Conservation (phyloP, 2,888 invertebrate species). For the Drosophila atroscutellata region DNA sequence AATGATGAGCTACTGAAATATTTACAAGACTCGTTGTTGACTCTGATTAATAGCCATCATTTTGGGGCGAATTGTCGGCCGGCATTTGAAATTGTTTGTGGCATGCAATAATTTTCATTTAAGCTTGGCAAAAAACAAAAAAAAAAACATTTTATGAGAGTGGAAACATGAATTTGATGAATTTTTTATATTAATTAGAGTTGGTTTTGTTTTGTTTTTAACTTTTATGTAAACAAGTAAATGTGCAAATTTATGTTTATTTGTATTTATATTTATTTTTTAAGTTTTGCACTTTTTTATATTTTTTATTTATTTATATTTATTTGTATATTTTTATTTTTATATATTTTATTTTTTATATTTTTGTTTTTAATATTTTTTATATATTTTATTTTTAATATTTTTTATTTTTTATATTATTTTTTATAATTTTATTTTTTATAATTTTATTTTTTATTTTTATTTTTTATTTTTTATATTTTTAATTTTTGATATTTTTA, state of each 20-base stretch:
- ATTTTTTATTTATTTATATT: too few species aligned
- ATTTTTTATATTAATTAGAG: neutral
- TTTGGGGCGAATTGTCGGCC: constrained; percentile 17
- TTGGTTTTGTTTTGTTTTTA: neutral
- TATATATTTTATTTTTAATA: too few species aligned
- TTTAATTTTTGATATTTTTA: too few species aligned
- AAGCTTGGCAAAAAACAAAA: neutral
- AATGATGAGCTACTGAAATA: constrained; percentile 46
- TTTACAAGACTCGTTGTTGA: constrained; percentile 24
- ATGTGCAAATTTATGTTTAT: neutral
- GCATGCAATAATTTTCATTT: neutral
- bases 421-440: neutral
- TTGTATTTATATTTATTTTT: too few species aligned
- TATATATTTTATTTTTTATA: too few species aligned
- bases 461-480: neutral
- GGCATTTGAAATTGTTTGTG: neutral
- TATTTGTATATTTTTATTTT: too few species aligned
- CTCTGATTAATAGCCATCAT: constrained; percentile 40
- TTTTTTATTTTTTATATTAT: too few species aligned
- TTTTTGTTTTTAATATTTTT: too few species aligned
- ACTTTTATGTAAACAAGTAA: neutral
- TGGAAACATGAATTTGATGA: neutral
- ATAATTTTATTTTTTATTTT: neutral
- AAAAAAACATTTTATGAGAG: neutral
- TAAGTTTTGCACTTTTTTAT: too few species aligned